Evolutionary conservation across 1,140 invertebrate species (phyloP).

Genomic region (Dreissena polymorpha): DNA sequence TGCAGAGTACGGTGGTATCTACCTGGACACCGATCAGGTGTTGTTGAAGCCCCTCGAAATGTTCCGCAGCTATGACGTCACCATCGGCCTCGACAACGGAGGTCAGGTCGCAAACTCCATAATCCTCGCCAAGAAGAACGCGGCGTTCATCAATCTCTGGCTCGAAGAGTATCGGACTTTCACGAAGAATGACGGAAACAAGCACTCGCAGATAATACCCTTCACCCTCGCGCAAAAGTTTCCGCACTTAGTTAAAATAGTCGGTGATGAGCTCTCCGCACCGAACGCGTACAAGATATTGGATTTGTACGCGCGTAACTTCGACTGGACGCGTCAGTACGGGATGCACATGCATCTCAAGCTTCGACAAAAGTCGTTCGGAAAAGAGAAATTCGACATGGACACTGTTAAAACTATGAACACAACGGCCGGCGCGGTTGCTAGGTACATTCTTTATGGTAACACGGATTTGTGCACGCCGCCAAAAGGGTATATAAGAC

Average conservation of each 20-base stretch:
- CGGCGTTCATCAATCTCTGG: slow-evolving; percentile 47
- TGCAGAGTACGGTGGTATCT: slow-evolving; percentile 55
- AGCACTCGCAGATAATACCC: slow-evolving; percentile 37
- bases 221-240: slow-evolving; percentile 42
- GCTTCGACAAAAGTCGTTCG: slow-evolving; percentile 37
- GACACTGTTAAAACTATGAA: slow-evolving; percentile 45
- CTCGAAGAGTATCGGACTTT: slow-evolving; percentile 38
- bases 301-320: slow-evolving; percentile 31
- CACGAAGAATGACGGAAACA: slow-evolving; percentile 32
- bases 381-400: background rate
- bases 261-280: slow-evolving; percentile 11
- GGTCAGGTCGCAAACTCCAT: slow-evolving; percentile 41
- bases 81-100: slow-evolving; percentile 40
- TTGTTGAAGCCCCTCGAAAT: slow-evolving; percentile 38
- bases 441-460: slow-evolving; percentile 43
- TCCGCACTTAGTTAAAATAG: slow-evolving; percentile 22
- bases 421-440: slow-evolving; percentile 45
- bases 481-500: too few species aligned
- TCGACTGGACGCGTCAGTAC: slow-evolving; percentile 28
- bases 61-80: slow-evolving; percentile 41
- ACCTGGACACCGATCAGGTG: slow-evolving; percentile 49
- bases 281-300: slow-evolving; percentile 32
- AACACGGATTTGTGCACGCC: slow-evolving; percentile 26
- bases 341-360: slow-evolving; percentile 50
- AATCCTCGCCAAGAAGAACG: slow-evolving; percentile 43